These are phyloP conservation scores for Tenrec ecaudatus DNA, from an alignment of 2,113 vertebrate species.

Conservation along the genomic window DNA sequence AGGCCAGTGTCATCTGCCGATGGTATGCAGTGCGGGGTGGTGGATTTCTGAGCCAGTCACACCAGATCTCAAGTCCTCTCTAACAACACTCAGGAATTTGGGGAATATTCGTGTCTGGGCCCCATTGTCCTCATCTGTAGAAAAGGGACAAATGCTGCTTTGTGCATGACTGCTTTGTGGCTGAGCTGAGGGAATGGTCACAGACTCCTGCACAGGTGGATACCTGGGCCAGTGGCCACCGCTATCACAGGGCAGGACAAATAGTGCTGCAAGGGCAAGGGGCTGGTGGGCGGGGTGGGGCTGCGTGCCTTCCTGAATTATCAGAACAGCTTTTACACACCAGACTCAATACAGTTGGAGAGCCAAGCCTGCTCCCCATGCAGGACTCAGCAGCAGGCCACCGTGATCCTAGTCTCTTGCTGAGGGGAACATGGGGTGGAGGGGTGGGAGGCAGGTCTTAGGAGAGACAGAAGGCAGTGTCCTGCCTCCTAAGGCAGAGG, in stretches of 20 bases:
- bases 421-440: background rate
- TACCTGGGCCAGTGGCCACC: background rate
- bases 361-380: background rate
- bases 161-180: background rate
- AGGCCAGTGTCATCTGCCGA: background rate
- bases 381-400: background rate
- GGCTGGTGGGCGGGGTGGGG: fast-evolving
- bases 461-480: background rate
- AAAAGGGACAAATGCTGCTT: background rate
- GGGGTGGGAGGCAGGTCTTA: background rate
- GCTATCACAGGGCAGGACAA: background rate
- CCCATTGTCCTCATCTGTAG: background rate
- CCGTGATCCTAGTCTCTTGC: background rate
- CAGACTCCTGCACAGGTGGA: background rate
- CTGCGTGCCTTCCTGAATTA: background rate
- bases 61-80: background rate
- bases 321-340: background rate
- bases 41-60: background rate
- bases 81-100: background rate
- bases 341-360: fast-evolving
- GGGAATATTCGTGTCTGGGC: background rate
- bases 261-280: background rate
- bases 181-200: background rate
- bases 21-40: no score
- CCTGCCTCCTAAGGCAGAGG: background rate